phyloP scores from a whole-genome alignment of 2,113 vertebrate species.

The Empidonax traillii region DNA sequence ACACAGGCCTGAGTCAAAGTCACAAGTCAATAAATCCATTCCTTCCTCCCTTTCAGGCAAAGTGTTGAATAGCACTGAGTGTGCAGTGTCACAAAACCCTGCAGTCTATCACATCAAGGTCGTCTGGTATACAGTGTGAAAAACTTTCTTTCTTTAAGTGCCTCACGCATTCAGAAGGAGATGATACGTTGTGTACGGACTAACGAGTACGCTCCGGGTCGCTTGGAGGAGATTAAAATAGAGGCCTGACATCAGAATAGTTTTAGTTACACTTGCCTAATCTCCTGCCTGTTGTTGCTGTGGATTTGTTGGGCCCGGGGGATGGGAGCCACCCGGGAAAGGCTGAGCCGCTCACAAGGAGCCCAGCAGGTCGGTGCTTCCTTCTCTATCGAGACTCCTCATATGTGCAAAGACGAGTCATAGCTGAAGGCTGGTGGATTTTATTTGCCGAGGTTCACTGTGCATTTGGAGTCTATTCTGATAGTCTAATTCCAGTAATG shows the following conservation, averaged over 20 bases:
- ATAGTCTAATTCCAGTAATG: slow-evolving; percentile 5
- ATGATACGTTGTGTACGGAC: neutral
- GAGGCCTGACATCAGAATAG: neutral
- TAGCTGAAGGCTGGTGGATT: neutral
- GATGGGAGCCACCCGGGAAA: neutral
- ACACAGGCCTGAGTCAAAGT: slow-evolving; percentile 86
- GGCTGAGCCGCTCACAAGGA: neutral
- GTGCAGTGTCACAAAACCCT: slow-evolving; percentile 79
- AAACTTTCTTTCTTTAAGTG: slow-evolving; percentile 71
- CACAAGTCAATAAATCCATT: slow-evolving; percentile 96
- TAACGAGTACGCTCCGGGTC: neutral
- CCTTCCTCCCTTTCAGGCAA: slow-evolving; percentile 81
- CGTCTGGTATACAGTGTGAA: slow-evolving; percentile 75
- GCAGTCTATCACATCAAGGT: slow-evolving; percentile 93
- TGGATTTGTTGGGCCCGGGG: neutral
- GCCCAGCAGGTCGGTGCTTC: neutral
- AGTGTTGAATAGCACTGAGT: slow-evolving; percentile 81
- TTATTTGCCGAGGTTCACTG: slow-evolving; percentile 9
- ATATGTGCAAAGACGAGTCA: neutral
- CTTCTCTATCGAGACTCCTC: neutral
- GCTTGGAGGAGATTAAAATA: slow-evolving; percentile 9
- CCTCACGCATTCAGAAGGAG: slow-evolving; percentile 16
- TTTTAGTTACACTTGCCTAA: slow-evolving; percentile 50
- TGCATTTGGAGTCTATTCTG: slow-evolving; percentile 21
- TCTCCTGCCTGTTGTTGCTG: slow-evolving; percentile 10